Evolutionary conservation across 2,888 invertebrate species (phyloP).

Genomic region (Thera obeliscata): DNA sequence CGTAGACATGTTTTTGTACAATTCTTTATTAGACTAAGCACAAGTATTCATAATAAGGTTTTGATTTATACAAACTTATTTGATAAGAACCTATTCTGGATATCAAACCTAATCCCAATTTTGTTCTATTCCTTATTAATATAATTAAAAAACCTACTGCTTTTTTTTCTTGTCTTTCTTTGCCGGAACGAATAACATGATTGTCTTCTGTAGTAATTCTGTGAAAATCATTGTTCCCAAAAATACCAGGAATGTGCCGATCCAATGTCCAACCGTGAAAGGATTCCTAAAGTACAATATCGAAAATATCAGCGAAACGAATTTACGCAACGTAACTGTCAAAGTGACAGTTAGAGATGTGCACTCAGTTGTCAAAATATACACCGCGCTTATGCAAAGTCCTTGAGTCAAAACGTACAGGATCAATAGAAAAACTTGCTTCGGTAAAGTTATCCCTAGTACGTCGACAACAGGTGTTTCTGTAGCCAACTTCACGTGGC

Average conservation of each 20-base stretch:
- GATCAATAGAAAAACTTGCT: constrained; percentile 90
- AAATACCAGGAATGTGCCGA: constrained; percentile 95
- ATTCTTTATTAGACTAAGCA: too few species aligned
- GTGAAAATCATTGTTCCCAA: constrained; percentile 96
- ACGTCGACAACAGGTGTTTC: constrained; percentile 86
- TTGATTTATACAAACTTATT: too few species aligned
- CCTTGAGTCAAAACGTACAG: constrained; percentile 95
- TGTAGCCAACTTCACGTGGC: constrained; percentile 89
- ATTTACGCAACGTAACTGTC: constrained; percentile 97
- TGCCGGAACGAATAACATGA: constrained; percentile 62
- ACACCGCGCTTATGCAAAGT: constrained; percentile 97
- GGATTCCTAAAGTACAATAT: constrained; percentile 97
- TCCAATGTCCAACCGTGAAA: constrained; percentile 95
- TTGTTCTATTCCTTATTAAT: constrained; percentile 11
- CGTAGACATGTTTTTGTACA: too few species aligned
- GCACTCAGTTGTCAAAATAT: constrained; percentile 96
- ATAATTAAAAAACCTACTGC: constrained; percentile 47
- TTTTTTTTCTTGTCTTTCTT: constrained; percentile 63
- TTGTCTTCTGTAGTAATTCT: constrained; percentile 86
- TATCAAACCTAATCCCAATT: neutral
- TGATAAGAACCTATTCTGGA: too few species aligned
- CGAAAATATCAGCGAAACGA: constrained; percentile 97
- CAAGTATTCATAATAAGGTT: too few species aligned
- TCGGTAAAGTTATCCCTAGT: constrained; percentile 87
- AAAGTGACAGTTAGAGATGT: constrained; percentile 97